Conservation (phyloP, 2,797 vertebrate species). For the Pseudomugil tenellus region DNA sequence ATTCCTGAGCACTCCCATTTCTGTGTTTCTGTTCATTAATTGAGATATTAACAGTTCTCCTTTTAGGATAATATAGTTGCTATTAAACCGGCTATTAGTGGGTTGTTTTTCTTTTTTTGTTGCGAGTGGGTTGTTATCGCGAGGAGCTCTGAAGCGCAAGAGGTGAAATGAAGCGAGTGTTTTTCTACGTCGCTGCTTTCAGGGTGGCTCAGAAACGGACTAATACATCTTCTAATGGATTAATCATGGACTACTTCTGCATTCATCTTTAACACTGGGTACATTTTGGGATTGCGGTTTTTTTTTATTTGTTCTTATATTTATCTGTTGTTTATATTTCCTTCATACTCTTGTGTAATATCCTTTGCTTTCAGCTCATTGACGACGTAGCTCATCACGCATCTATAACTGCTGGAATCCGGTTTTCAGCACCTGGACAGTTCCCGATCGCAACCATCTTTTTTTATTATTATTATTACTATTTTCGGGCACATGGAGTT, state of each 20-base stretch:
- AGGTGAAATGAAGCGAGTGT: slow-evolving; percentile 72
- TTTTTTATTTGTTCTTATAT: not conserved
- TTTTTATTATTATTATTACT: too few relatives aligned
- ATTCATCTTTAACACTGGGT: not conserved
- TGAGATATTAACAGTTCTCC: too few relatives aligned
- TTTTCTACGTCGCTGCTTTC: slow-evolving; percentile 68
- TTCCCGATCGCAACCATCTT: slow-evolving; percentile 60
- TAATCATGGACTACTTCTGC: not conserved
- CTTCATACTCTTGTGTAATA: not conserved
- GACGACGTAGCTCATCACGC: slow-evolving; percentile 38
- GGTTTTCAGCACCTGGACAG: slow-evolving; percentile 83
- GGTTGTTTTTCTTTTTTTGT: slow-evolving; percentile 1
- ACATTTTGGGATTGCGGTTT: not conserved
- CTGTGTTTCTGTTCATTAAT: too few relatives aligned
- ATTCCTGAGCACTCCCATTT: too few relatives aligned
- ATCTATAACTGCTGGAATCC: slow-evolving; percentile 64
- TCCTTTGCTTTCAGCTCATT: not conserved
- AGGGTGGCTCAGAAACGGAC: slow-evolving; percentile 54
- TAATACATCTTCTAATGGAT: slow-evolving; percentile 30
- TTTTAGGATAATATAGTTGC: too few relatives aligned
- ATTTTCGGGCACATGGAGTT: slow-evolving; percentile 73
- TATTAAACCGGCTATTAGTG: slow-evolving; percentile 30
- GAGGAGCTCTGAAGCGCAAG: slow-evolving; percentile 72
- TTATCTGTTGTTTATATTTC: not conserved
- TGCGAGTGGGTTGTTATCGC: slow-evolving; percentile 73